Evolutionary conservation across 2,888 invertebrate species (phyloP).

Genomic region (Drymonia ruficornis): DNA sequence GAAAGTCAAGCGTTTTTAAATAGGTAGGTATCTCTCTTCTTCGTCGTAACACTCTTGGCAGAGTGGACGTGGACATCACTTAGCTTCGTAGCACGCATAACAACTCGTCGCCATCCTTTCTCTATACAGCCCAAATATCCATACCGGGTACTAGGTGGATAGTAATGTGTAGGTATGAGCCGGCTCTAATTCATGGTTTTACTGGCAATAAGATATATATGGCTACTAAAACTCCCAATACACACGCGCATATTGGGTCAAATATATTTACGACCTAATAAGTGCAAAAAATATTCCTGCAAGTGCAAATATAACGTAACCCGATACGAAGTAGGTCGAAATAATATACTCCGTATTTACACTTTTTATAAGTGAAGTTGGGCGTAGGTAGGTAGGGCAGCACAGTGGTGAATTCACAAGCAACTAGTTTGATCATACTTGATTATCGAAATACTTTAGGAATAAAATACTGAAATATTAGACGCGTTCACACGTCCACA

Average conservation of each 20-base stretch:
- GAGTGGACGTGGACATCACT: no score
- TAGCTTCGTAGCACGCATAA: no score
- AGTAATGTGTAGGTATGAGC: not conserved
- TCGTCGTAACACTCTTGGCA: no score
- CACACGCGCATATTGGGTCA: conserved; percentile 13
- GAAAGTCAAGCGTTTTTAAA: no score
- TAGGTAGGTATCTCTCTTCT: no score
- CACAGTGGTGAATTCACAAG: no score
- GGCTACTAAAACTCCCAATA: conserved; percentile 26
- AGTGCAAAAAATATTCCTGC: conserved; percentile 17
- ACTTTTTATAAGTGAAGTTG: not conserved
- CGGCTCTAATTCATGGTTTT: conserved; percentile 23
- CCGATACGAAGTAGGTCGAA: not conserved
- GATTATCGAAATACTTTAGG: no score
- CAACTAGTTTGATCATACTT: no score
- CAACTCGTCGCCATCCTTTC: no score
- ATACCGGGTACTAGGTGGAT: not conserved
- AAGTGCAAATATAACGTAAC: not conserved
- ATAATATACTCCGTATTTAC: not conserved
- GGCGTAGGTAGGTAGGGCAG: no score
- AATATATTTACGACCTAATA: conserved; percentile 22
- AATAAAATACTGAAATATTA: no score
- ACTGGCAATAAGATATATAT: conserved; percentile 29
- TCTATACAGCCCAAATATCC: not conserved
- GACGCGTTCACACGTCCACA: no score